Base-by-base conservation (phyloP, 2,888 invertebrate species). In the Reticulitermes lucifugus region DNA sequence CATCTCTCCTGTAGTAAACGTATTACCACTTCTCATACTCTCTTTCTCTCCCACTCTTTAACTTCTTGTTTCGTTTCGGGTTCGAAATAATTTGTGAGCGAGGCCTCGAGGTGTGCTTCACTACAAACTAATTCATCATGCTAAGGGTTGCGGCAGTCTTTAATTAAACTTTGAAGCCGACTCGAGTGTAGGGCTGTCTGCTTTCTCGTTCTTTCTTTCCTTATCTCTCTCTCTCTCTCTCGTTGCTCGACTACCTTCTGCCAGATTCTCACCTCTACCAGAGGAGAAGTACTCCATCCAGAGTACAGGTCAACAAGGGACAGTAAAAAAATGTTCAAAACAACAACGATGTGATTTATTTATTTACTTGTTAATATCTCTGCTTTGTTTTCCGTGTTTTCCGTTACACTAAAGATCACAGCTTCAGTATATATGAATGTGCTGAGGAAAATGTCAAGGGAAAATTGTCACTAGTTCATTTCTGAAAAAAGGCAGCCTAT, bases 91-190 rank as follows among this genome's bases (percentile, higher is more conserved):
- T 86, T 85, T 86, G 86, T 86, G 83, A 83, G 85, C 79, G 80
- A 79, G 79, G 79, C 85, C 85, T 83, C 83, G 79, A 81, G 85
- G 65, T 65, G 65, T 65, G 60, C 71, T 35, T 77, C 41, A 77
- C 85, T 83, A 71, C 86, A 86, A 87, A 86, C 87, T 87, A 87
- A 87, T 87, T 87, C 87, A 87, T 87, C 87, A 87, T 86, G 79
- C 87, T 87, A 87, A 87, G 85, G 85, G 86, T 84, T 65, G 80
- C 79, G 77, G 84, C 43, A 75, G 80, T 79, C 87, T 87, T 85
- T 87, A 87, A 87, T 87, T 87, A 87, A 85, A 80, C 73, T 18
- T 25, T 55, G 73, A 75, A 43, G 86, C 86, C 87, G 85, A 46
- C 85, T 59, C n/a, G 79, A 83, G 55, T 75, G 83, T 83, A 77